Evolutionary conservation across 2,888 invertebrate genomes (phyloP), one percentile per base, ranked within the genome.

Genomic region (Cryptus armator): DNA sequence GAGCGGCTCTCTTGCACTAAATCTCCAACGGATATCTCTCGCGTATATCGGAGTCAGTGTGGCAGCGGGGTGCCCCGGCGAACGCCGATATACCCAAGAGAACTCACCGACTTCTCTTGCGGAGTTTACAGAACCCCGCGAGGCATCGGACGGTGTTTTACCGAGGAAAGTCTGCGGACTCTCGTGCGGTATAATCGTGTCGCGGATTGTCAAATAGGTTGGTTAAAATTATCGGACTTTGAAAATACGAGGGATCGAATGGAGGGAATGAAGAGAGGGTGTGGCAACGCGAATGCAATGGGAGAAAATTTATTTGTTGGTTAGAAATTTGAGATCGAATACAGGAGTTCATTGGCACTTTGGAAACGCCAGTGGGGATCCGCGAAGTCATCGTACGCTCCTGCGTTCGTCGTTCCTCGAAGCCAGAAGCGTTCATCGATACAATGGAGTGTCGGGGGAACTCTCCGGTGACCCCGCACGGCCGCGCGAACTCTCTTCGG

Each of bases 21-120:
- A 93, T 93, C 93, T 92, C 91, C 89, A 85, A 88, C 89, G 90
- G 92, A 91, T 93, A 93, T 93, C 93, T 93, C 89, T 89, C 89
- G 91, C 90, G 92, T 92, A 93, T 92, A 93, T 93, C 93, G 91
- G 92, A 92, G 92, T 92, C 91, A 92, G 92, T 92, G 90, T 92
- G 92, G 92, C 92, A 93, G 92, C 92, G 91, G 93, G 92, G 92
- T 92, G 93, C 91, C 92, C 90, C 85, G 87, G 87, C 89, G 87
- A 78, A 74, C 86, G 76, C 9, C 37, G 37, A 37, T 37, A 77
- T 83, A 71, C 75, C 80, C 37, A 7, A 37, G 37, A 37, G 66
- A 56, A 64, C 72, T 83, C 68, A 75, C 75, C 62, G 79, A 59
- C 84, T 86, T 85, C 84, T 87, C 62, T 7, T 6, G 62, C 7